Evolutionary conservation across 1,140 invertebrate species (phyloP).

Genomic region (Chelonus insularis): DNA sequence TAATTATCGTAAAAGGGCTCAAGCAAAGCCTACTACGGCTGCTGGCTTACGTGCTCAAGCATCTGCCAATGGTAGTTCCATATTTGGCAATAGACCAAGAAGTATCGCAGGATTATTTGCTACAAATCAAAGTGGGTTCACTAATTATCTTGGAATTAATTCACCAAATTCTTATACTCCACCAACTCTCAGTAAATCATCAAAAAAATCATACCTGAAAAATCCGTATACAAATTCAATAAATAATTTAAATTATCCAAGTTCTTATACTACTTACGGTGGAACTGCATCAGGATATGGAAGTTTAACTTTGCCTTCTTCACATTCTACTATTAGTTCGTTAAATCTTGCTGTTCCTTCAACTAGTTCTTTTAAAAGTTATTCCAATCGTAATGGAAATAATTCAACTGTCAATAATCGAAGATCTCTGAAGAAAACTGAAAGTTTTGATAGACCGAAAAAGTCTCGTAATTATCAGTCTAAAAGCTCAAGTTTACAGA

Average conservation of each 20-base stretch:
- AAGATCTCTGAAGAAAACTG: slow-evolving; percentile 38
- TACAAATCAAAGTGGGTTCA: slow-evolving; percentile 48
- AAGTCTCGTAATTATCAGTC: slow-evolving; percentile 43
- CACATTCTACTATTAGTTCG: slow-evolving; percentile 55
- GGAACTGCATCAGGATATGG: slow-evolving; percentile 68
- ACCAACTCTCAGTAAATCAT: slow-evolving; percentile 42
- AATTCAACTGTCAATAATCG: slow-evolving; percentile 30
- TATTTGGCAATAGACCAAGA: slow-evolving; percentile 57
- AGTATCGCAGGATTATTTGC: slow-evolving; percentile 54
- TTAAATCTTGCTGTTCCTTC: slow-evolving; percentile 61
- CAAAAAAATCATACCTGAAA: slow-evolving; percentile 45
- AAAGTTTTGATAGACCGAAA: slow-evolving; percentile 50
- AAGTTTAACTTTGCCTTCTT: slow-evolving; percentile 61
- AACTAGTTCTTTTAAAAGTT: slow-evolving; percentile 55
- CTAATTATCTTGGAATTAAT: slow-evolving; percentile 43
- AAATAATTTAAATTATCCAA: slow-evolving; percentile 58
- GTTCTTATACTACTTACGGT: slow-evolving; percentile 62
- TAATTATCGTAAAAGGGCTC: slow-evolving; percentile 53
- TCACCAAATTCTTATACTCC: slow-evolving; percentile 47
- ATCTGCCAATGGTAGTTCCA: slow-evolving; percentile 56
- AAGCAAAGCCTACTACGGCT: slow-evolving; percentile 55
- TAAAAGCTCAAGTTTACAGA: slow-evolving; percentile 58
- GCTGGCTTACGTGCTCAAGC: slow-evolving; percentile 56
- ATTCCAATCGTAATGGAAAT: slow-evolving; percentile 43
- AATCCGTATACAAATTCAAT: slow-evolving; percentile 49